Evolutionary conservation across 2,113 vertebrate genomes (phyloP), one percentile per base, ranked within the genome.

Genomic region (Progne subis): DNA sequence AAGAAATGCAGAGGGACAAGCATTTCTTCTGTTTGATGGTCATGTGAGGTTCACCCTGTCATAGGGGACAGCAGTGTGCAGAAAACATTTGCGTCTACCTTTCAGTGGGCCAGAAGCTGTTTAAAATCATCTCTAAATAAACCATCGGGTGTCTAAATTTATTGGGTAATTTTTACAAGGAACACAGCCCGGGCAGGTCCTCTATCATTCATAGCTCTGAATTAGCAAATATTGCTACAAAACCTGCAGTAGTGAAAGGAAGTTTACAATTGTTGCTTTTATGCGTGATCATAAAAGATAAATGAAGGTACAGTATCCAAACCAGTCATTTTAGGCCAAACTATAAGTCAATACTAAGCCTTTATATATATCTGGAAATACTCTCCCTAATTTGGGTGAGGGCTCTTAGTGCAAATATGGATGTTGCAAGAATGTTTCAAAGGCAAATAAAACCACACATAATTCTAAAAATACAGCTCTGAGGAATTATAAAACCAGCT

Each of bases 391-490:
- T 63, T 44, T 0, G 1, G 7, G 15, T 21, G 8, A 50, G 11
- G 39, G 37, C 60, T 75, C 31, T 55, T 64, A 71, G 32, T 75
- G 47, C 77, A 86, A 89, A 82, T 43, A 21, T 52, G 29, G 79
- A 21, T 61, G 24, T 79, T 85, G 87, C 84, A 95, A 64, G 53
- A 86, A 68, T 80, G 31, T 83, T 93, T 92, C 37, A 80, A 82
- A 82, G 74, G 21, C 61, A 91, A 83, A 70, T 6, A 67, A 72
- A 96, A 65, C 2, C 26, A 61, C 34, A 46, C 15, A 39, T 23
- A 9, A 16, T 70, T 88, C 59, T 74, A 37, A 87, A 94, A 81
- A 32, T 74, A 47, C 31, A 76, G 41, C 57, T 65, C 20, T 55
- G 43, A 75, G 72, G 23, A 93, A 61, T 90, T 88, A 37, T 29